Percentiles rank a stretch among this genome's conserved stretches.
Conservation (phyloP, 1,140 invertebrate species). For the Euwallacea similis region DNA sequence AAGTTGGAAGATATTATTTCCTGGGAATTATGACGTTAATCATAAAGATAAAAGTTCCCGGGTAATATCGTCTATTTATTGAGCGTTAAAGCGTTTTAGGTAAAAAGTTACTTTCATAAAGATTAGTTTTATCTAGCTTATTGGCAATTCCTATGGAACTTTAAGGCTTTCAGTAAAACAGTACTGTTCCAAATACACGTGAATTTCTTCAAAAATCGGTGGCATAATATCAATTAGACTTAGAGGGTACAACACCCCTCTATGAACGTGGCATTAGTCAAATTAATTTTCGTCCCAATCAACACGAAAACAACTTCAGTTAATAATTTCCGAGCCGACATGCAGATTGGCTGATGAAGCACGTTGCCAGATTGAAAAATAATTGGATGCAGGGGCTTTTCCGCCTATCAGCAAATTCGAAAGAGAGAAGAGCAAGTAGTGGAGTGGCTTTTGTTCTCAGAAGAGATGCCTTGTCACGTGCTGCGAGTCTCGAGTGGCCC, state of each 20-base stretch:
- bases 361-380: constrained; percentile 30
- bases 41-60: constrained; percentile 31
- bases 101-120: constrained; percentile 22
- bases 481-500: constrained; percentile 17
- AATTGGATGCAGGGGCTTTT: constrained; percentile 28
- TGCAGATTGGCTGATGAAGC: constrained; percentile 28
- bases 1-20: constrained; percentile 34
- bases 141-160: neutral
- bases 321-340: constrained; percentile 13
- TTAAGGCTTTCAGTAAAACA: no score
- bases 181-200: no score
- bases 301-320: constrained; percentile 21
- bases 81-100: constrained; percentile 22
- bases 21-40: constrained; percentile 32
- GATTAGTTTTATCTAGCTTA: constrained; percentile 23
- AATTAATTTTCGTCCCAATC: constrained; percentile 17
- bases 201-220: no score
- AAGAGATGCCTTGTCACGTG: constrained; percentile 27
- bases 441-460: constrained; percentile 27
- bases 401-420: constrained; percentile 22
- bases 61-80: constrained; percentile 32
- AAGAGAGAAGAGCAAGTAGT: neutral
- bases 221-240: no score
- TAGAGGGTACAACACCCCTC: neutral
- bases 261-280: neutral